Percentiles rank a stretch among this genome's conserved stretches.
phyloP scores from a whole-genome alignment of 92 coral and sea anemone genomes.

The Hydrozoanthus gracilis region DNA sequence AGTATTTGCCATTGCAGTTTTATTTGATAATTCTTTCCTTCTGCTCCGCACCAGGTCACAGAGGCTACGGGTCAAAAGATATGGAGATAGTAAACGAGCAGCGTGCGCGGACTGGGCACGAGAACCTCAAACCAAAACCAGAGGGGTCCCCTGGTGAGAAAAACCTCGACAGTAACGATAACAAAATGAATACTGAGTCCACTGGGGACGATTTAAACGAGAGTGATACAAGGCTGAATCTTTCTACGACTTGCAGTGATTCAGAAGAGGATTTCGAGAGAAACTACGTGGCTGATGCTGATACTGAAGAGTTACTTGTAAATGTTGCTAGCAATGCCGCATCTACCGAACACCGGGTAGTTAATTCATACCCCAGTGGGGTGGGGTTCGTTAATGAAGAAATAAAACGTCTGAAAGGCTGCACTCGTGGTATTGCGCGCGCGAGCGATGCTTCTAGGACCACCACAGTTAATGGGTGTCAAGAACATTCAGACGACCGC shows the following conservation, averaged over 20 bases:
- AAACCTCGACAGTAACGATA: neutral
- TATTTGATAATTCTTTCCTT: too few relatives aligned
- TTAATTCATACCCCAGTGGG: neutral
- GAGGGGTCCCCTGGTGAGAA: slow-evolving; percentile 23
- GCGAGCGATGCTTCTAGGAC: neutral
- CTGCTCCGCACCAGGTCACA: slow-evolving; percentile 73
- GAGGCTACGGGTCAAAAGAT: slow-evolving; percentile 91
- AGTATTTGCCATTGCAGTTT: too few relatives aligned
- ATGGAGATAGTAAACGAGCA: slow-evolving; percentile 59
- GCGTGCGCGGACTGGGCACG: slow-evolving; percentile 17
- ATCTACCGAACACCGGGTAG: neutral
- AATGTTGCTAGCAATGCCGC: slow-evolving; percentile 29
- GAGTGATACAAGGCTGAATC: slow-evolving; percentile 8
- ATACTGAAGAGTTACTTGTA: slow-evolving; percentile 21
- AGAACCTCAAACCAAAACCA: slow-evolving; percentile 32
- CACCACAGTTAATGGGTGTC: neutral
- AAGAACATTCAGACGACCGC: neutral
- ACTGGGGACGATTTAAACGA: slow-evolving; percentile 6
- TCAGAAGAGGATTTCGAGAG: slow-evolving; percentile 44
- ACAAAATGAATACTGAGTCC: neutral
- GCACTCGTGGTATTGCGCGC: neutral
- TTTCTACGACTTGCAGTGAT: slow-evolving; percentile 26
- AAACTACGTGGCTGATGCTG: neutral
- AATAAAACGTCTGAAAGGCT: neutral
- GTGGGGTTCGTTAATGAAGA: neutral